Evolutionary conservation across 2,797 vertebrate species (phyloP), one percentile per base, ranked within the genome.

Genomic region (Galago senegalensis): DNA sequence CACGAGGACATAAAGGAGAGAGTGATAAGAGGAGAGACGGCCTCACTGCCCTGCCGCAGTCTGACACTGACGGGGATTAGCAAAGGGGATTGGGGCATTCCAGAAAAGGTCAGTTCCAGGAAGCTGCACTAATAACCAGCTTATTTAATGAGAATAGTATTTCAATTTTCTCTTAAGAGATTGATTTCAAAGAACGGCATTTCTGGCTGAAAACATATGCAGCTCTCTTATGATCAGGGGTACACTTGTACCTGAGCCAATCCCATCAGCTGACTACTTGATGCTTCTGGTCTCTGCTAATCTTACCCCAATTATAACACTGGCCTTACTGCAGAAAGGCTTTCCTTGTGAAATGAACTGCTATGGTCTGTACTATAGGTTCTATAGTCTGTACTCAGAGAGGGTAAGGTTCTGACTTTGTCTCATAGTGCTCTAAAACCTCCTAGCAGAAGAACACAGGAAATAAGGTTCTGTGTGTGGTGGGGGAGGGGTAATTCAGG

Each of bases 151-250:
- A 89, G 75, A 91, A 89, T 67, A 72, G 31, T 43, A 69, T 94
- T 97, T 97, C 10, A 29, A 18, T 80, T 94, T 92, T 85, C 46
- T 77, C 56, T 86, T 73, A 91, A 91, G 91, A 84, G 70, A 83
- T 1, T 23, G 61, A 89, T 89, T 69, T 81, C 43, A 60, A 87
- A 2, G 11, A 69, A 87, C 13, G 8, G 87, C 60, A 83, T 79
- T 83, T 76, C 29, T 80, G 37, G 37, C 69, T 63, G 46, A 75
- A 73, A 43, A 76, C 18, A 61, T 0, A 72, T 87, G 49, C 14
- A 43, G 77, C 18, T 73, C 37, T 16, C 43, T 43, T 12, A 37
- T 6, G 69, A 69, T 72, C 61, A 65, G 46, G 14, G 73, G 14
- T 65, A 14, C 1, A 23, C 79, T 46, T 58, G 49, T 27, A 73